A percentile compares a stretch with the other conserved stretches of the same genome.
phyloP scores from a whole-genome alignment of 2,113 vertebrate genomes.

The Sander lucioperca region DNA sequence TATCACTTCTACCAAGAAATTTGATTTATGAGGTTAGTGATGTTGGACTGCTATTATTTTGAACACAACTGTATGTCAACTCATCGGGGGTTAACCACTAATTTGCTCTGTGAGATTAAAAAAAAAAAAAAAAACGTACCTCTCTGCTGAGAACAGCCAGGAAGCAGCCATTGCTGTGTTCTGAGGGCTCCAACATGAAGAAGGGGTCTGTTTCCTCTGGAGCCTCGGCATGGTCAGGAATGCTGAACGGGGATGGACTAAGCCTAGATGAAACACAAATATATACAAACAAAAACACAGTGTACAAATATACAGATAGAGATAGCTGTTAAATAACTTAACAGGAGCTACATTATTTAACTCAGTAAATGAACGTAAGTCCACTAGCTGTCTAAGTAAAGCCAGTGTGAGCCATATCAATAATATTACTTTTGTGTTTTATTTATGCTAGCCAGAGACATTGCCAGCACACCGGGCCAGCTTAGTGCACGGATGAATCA shows the following conservation, averaged over 20 bases:
- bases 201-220: slow-evolving; percentile 72
- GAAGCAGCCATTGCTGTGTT: slow-evolving; percentile 90
- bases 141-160: slow-evolving; percentile 89
- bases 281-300: background rate
- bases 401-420: slow-evolving; percentile 28
- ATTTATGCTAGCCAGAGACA: slow-evolving; percentile 55
- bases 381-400: slow-evolving; percentile 27
- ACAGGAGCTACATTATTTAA: background rate
- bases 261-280: slow-evolving; percentile 76
- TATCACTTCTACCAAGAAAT: no score
- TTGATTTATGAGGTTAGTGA: no score
- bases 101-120: background rate
- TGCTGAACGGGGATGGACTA: slow-evolving; percentile 74
- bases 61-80: background rate
- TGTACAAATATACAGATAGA: background rate
- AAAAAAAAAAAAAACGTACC: slow-evolving; percentile 67
- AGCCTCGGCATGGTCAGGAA: slow-evolving; percentile 44
- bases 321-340: background rate
- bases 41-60: no score
- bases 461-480: slow-evolving; percentile 26
- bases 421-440: slow-evolving; percentile 31
- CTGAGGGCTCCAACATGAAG: slow-evolving; percentile 88
- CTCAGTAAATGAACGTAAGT: slow-evolving; percentile 15
- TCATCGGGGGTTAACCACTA: background rate
- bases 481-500: slow-evolving; percentile 31